phyloP scores from a whole-genome alignment of 2,113 vertebrate species.

The Phycodurus eques region DNA sequence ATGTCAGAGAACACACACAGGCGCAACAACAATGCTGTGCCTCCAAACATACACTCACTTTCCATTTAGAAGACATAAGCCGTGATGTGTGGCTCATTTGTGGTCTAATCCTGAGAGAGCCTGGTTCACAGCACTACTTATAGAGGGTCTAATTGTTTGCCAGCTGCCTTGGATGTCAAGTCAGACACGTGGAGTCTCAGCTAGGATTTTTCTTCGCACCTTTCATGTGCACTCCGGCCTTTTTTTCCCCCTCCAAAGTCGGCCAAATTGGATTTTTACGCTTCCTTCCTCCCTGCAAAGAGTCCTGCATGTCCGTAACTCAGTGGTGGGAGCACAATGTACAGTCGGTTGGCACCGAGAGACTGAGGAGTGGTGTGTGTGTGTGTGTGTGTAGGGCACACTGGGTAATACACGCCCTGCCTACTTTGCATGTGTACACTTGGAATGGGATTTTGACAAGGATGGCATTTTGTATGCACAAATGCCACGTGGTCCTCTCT shows the following conservation, averaged over 20 bases:
- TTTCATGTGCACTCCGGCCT: slow-evolving; percentile 56
- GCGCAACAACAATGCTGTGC: slow-evolving; percentile 29
- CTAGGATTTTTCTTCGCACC: slow-evolving; percentile 57
- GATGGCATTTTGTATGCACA: slow-evolving; percentile 8
- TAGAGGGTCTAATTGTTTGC: slow-evolving; percentile 69
- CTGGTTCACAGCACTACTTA: slow-evolving; percentile 61
- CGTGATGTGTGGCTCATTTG: slow-evolving; percentile 60
- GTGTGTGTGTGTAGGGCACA: slow-evolving; percentile 36
- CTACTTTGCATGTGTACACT: slow-evolving; percentile 44
- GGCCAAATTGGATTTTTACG: slow-evolving; percentile 69
- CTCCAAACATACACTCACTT: slow-evolving; percentile 28
- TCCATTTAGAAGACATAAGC: slow-evolving; percentile 58
- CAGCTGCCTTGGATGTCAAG: slow-evolving; percentile 61
- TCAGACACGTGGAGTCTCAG: slow-evolving; percentile 57
- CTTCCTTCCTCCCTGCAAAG: slow-evolving; percentile 47
- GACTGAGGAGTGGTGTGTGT: slow-evolving; percentile 35
- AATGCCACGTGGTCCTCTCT: slow-evolving; percentile 10
- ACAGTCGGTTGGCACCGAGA: slow-evolving; percentile 56
- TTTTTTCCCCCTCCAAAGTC: slow-evolving; percentile 45
- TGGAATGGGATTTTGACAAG: slow-evolving; percentile 25
- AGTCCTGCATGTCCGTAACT: slow-evolving; percentile 60
- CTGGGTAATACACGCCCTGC: slow-evolving; percentile 48
- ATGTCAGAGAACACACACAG: slow-evolving; percentile 54
- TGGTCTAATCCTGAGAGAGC: slow-evolving; percentile 58
- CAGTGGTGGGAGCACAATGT: slow-evolving; percentile 51